phyloP scores from a whole-genome alignment of 2,113 vertebrate genomes.

The Petrocephalus microphthalmus region DNA sequence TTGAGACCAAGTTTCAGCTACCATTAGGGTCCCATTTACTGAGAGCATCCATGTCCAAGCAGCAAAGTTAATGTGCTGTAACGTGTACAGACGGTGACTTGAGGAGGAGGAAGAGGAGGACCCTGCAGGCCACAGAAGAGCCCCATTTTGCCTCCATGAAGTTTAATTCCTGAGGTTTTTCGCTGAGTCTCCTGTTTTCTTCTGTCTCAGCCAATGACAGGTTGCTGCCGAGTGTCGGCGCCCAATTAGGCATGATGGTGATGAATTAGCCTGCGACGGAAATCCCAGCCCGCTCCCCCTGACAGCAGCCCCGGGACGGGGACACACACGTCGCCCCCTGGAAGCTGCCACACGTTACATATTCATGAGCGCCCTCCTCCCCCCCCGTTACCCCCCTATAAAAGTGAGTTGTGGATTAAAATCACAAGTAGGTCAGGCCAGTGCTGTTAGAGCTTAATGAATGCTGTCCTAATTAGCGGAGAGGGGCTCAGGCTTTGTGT shows the following conservation, averaged over 20 bases:
- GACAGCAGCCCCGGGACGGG: not conserved
- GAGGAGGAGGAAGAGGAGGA: not conserved
- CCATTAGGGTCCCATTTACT: not conserved
- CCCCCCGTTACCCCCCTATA: not conserved
- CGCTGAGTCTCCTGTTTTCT: not conserved
- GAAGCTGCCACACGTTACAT: not conserved
- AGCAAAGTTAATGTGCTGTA: not conserved
- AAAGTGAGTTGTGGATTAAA: not conserved
- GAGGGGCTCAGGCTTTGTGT: not conserved
- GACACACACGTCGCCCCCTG: slow-evolving; percentile 15
- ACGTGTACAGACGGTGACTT: not conserved
- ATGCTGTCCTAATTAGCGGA: not conserved
- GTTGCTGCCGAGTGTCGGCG: not conserved
- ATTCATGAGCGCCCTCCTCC: not conserved
- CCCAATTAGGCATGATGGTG: slow-evolving; percentile 26
- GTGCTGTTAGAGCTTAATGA: not conserved
- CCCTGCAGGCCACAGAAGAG: not conserved
- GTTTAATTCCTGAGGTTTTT: not conserved
- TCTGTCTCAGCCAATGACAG: slow-evolving; percentile 6
- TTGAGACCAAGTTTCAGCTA: not conserved
- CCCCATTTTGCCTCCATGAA: not conserved
- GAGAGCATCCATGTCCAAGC: not conserved
- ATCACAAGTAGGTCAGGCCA: not conserved
- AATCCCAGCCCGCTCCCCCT: slow-evolving; percentile 5
- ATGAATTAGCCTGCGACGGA: slow-evolving; percentile 7